Evolutionary conservation across 2,797 vertebrate species (phyloP), one percentile per base, ranked within the genome.

Genomic region (Acrossocheilus fasciatus): DNA sequence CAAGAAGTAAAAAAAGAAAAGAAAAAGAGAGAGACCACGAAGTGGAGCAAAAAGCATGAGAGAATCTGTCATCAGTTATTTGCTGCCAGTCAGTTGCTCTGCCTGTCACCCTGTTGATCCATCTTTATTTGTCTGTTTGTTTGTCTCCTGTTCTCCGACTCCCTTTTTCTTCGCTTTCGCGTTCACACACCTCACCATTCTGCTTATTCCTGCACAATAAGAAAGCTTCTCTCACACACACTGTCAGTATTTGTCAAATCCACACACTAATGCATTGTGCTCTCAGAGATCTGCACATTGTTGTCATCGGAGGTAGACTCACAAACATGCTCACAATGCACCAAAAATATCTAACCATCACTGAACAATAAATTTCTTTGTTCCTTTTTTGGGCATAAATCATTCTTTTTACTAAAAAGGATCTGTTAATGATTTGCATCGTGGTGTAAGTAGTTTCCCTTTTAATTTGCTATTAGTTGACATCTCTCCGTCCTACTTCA

Each of bases 171-270:
- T 54, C 9, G 5, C 82, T 36, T 57, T 43, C 1, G 5, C 20
- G 1, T 81, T 82, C n/a, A 73, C 52, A 83, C 70, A 84, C 30
- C 72, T 84, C 30, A 26, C 7, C 17, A 11, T 76, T 75, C 36
- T 43, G 43, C 59, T 84, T 84, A 52, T 77, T 36, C 62, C 47
- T 78, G 83, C 34, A 52, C 83, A 84, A 69, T 39, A 78, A 69
- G 10, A 78, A 69, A 69, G 41, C 15, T 57, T 74, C 64, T 82
- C 36, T 82, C 81, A 7, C n/a, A 59, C 52, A 83, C 23, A 26
- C 80, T 86, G 82, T 89, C 84, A 86, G 64, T 62, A 41, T 86
- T 64, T 59, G 36, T 76, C 30, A 52, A 77, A 79, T 84, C 81
- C 81, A 39, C 68, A 59, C 81, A 47, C 62, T 81, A 66, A 86